Evolutionary conservation across 2,888 invertebrate genomes (phyloP).

Genomic region (Diloba caeruleocephala): DNA sequence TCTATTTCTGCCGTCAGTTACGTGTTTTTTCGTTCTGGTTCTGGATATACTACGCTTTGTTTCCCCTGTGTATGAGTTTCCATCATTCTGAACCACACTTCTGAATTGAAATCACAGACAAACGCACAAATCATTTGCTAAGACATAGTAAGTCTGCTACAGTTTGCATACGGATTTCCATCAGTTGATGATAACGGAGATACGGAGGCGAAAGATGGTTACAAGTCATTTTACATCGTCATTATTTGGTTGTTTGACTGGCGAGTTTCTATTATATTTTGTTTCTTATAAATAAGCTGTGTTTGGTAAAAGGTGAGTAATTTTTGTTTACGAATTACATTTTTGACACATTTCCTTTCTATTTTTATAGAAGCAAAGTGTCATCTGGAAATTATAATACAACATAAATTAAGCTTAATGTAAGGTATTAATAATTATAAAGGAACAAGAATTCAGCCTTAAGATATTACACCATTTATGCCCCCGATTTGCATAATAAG

Average conservation of each 20-base stretch:
- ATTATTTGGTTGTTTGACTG: conserved; percentile 43
- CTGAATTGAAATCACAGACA: conserved; percentile 24
- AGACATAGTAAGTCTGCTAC: conserved; percentile 3
- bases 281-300: conserved; percentile 20
- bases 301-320: conserved; percentile 7
- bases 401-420: no score
- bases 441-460: no score
- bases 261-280: conserved; percentile 23
- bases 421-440: no score
- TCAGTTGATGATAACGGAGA: conserved; percentile 30
- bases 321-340: not conserved
- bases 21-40: no score
- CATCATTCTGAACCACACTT: not conserved
- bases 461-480: no score
- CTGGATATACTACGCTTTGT: no score
- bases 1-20: no score
- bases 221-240: conserved; percentile 42
- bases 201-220: conserved; percentile 13
- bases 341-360: no score
- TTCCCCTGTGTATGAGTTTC: no score
- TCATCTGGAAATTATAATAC: no score
- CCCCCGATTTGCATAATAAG: no score
- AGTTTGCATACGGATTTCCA: conserved; percentile 38
- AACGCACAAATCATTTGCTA: conserved; percentile 34
- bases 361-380: no score